Percentiles rank a stretch among this genome's conserved stretches.
Conservation (phyloP, 2,888 invertebrate species). For the Drosophila koepferae region DNA sequence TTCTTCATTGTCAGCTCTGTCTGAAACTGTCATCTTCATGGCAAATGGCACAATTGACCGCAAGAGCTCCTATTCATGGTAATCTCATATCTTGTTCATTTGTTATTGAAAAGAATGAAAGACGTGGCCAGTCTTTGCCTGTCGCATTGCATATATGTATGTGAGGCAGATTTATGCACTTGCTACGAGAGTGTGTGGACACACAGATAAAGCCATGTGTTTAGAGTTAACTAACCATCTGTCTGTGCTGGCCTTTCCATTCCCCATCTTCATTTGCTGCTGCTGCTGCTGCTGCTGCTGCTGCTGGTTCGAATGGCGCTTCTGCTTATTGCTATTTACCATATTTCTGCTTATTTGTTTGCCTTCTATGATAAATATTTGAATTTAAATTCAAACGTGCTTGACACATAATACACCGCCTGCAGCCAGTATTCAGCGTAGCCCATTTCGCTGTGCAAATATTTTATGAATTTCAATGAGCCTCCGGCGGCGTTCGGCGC, state of each 20-base stretch:
- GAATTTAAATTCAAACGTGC: constrained; percentile 81
- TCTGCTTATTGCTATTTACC: constrained; percentile 79
- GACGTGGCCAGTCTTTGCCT: not conserved
- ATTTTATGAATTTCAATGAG: constrained; percentile 79
- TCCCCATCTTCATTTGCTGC: constrained; percentile 9
- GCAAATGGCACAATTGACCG: constrained; percentile 1
- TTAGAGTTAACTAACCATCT: constrained; percentile 27
- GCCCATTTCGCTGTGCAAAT: constrained; percentile 78
- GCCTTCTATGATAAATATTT: constrained; percentile 76
- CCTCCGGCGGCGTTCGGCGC: constrained; percentile 42
- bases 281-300: not conserved
- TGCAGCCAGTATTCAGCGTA: constrained; percentile 57
- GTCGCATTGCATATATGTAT: not conserved
- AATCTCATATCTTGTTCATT: not conserved
- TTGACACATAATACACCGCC: constrained; percentile 77
- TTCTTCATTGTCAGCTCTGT: constrained; percentile 3
- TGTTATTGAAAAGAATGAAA: not conserved
- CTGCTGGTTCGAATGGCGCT: constrained; percentile 22
- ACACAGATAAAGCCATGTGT: constrained; percentile 28
- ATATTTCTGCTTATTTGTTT: constrained; percentile 80
- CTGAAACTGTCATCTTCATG: constrained; percentile 1
- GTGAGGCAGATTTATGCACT: constrained; percentile 30
- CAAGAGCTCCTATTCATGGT: not conserved
- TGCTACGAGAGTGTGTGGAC: not conserved
- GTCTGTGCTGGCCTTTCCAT: constrained; percentile 9